Evolutionary conservation across 2,797 vertebrate species (phyloP).

Genomic region (Momotus momota): DNA sequence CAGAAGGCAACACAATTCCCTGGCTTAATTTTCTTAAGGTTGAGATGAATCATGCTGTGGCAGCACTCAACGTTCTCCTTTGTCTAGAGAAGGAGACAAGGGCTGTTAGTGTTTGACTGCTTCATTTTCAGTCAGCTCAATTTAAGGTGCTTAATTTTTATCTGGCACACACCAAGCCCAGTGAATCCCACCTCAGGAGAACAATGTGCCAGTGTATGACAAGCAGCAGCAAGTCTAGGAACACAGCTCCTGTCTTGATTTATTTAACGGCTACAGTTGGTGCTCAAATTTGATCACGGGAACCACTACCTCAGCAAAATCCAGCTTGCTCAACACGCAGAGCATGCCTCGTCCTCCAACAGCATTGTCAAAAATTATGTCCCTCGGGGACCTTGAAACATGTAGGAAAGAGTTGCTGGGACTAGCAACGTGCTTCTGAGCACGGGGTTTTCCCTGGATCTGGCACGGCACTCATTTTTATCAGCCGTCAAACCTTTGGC

Average conservation of each 20-base stretch:
- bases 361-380: neutral
- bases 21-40: neutral
- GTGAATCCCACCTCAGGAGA: conserved; percentile 53
- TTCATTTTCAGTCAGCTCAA: conserved; percentile 5
- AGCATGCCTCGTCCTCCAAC: neutral
- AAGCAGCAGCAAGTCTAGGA: conserved; percentile 49
- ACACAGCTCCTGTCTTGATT: conserved; percentile 21
- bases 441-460: neutral
- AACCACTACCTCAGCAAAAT: conserved; percentile 65
- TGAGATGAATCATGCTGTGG: neutral
- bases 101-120: neutral
- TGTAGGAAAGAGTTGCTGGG: neutral
- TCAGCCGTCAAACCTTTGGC: conserved; percentile 27
- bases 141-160: conserved; percentile 19
- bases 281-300: conserved; percentile 41
- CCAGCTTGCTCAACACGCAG: neutral
- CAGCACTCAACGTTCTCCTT: neutral
- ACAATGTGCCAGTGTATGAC: conserved; percentile 15
- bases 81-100: conserved; percentile 7
- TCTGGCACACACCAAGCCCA: neutral
- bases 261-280: neutral
- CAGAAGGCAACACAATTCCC: neutral
- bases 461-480: neutral
- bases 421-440: neutral
- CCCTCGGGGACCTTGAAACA: neutral